These are phyloP conservation scores for Siniperca obscura DNA, from an alignment of 2,797 vertebrate genomes.

Conservation along the genomic window DNA sequence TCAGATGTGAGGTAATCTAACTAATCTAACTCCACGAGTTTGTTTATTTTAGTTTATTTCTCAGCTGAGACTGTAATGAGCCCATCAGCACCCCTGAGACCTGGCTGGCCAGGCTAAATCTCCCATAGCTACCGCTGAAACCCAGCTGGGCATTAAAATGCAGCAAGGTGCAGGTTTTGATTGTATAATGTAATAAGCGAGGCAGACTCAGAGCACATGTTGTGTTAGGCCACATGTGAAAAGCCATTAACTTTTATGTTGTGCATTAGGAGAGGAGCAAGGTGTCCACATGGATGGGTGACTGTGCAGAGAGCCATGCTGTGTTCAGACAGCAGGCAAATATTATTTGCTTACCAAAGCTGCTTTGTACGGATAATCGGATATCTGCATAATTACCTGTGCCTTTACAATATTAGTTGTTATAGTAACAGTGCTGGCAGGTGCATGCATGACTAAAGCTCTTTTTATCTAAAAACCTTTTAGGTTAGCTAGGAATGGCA, in stretches of 20 bases:
- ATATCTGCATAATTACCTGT: slow-evolving; percentile 32
- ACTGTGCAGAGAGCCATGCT: slow-evolving; percentile 1
- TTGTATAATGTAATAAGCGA: slow-evolving; percentile 25
- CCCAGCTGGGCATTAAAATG: slow-evolving; percentile 36
- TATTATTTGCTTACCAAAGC: slow-evolving; percentile 30
- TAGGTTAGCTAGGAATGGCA: not conserved
- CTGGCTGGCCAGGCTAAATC: not conserved
- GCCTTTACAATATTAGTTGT: slow-evolving; percentile 9
- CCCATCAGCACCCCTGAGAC: not conserved
- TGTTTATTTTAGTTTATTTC: not conserved
- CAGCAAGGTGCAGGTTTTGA: not conserved
- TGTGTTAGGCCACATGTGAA: slow-evolving; percentile 25
- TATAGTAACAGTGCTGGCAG: slow-evolving; percentile 1
- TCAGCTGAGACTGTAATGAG: not conserved
- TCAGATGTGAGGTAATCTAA: not conserved
- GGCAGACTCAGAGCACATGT: slow-evolving; percentile 7
- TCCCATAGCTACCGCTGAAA: slow-evolving; percentile 16
- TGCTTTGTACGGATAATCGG: slow-evolving; percentile 20
- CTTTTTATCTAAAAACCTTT: not conserved
- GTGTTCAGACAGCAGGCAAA: slow-evolving; percentile 25
- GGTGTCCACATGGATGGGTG: slow-evolving; percentile 12
- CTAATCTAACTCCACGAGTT: not conserved
- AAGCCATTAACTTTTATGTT: slow-evolving; percentile 31
- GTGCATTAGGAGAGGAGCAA: slow-evolving; percentile 29
- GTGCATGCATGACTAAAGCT: not conserved